Evolutionary conservation across 1,140 invertebrate species (phyloP).

Genomic region (Megalopta genalis): DNA sequence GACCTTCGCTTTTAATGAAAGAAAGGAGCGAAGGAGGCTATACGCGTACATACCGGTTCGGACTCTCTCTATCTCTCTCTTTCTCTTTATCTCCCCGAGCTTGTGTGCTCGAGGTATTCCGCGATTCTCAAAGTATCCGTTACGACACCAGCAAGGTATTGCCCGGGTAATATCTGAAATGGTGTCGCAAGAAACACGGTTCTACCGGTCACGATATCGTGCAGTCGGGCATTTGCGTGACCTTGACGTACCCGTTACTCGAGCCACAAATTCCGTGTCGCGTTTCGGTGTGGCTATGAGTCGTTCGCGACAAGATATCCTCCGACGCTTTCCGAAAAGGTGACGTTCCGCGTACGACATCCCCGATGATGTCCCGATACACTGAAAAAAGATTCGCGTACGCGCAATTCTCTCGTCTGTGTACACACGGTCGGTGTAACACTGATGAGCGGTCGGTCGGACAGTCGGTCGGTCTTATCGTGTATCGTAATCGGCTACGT

Average conservation of each 20-base stretch:
- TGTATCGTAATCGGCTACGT: conserved; percentile 26
- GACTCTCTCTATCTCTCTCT: conserved; percentile 44
- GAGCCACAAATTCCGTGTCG: conserved; percentile 33
- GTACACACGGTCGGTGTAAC: conserved; percentile 18
- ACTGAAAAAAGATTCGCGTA: neutral
- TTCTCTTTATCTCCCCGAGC: conserved; percentile 35
- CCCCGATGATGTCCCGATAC: conserved; percentile 3
- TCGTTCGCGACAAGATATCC: conserved; percentile 39
- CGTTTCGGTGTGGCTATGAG: conserved; percentile 51
- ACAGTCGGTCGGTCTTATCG: neutral
- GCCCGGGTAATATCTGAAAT: conserved; percentile 49
- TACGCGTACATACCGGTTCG: conserved; percentile 44
- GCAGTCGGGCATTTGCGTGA: conserved; percentile 16
- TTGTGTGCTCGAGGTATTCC: conserved; percentile 16
- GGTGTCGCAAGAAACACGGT: conserved; percentile 30
- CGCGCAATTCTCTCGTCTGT: conserved; percentile 22
- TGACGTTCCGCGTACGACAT: conserved; percentile 30
- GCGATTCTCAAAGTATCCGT: conserved; percentile 23
- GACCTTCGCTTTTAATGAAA: conserved; percentile 54
- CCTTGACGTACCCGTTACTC: conserved; percentile 32
- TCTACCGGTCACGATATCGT: conserved; percentile 26
- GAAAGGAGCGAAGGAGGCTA: conserved; percentile 48
- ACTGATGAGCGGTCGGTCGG: neutral
- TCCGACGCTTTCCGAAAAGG: conserved; percentile 29
- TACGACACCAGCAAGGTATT: conserved; percentile 40